Base-by-base conservation (phyloP, 2,113 vertebrate species). In the Dolichotis patagonum region DNA sequence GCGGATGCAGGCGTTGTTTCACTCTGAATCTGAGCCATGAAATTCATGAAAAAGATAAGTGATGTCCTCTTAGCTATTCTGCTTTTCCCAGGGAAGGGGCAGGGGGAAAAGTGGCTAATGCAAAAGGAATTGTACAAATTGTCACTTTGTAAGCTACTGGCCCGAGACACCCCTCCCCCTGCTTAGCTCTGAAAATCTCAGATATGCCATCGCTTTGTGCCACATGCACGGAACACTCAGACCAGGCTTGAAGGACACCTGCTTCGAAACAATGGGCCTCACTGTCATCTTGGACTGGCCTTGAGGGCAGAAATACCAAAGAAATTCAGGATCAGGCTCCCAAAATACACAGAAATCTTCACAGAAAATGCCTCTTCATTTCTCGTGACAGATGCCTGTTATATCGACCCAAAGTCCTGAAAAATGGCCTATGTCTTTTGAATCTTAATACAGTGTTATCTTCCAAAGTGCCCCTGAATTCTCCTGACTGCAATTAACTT, bases 301-400 rank as follows among this genome's bases (percentile, higher is more conserved):
- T 80, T 63, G 17, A 62, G 73, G 49, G 81, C 35, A 87, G 43
- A 80, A 93, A 60, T 4, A 26, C 14, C 62, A n/a, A 62, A 54
- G 52, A 54, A 81, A 62, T 30, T 69, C 52, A 69, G n/a, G 62
- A n/a, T 56, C 58, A 56, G 46, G 1, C 56, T 90, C 67, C 30
- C 46, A 63, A 65, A 43, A 78, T 49, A 13, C 4, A 71, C 0
- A 35, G 52, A 88, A 81, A 88, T 12, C 6, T n/a, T 75, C 73
- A 58, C 24, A 77, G 65, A 86, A 96, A 97, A 96, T 65, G 13
- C 46, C 83, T 43, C 78, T 20, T 96, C 65, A 62, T 14, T 46
- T 49, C 62, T 84, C 95, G 71, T 22, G 5, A 58, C 52, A 88
- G 77, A 92, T 93, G 20, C 6, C 13, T 20, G 22, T 8, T 67